These are phyloP conservation scores for Brevimyrus niger DNA, from an alignment of 2,113 vertebrate genomes.

Conservation along the genomic window DNA sequence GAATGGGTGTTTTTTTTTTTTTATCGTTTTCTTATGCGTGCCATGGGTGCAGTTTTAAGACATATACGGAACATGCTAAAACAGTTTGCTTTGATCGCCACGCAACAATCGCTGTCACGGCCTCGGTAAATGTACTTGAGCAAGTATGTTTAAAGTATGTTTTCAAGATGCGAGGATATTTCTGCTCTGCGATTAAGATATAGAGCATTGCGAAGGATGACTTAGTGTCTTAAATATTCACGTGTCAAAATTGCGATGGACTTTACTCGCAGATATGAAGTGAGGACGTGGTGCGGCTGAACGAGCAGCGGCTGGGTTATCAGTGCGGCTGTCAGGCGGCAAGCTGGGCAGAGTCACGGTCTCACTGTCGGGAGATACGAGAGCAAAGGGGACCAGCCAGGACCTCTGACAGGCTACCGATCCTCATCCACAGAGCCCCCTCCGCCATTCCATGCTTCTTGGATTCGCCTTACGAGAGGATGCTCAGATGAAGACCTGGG, in stretches of 20 bases:
- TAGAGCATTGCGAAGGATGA: background rate
- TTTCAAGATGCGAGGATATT: background rate
- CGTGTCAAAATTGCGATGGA: background rate
- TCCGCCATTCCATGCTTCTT: background rate
- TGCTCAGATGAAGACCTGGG: background rate
- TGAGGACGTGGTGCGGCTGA: background rate
- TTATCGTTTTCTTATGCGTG: conserved; percentile 4
- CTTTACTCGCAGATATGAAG: background rate
- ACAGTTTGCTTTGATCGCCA: background rate
- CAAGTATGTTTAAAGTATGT: background rate
- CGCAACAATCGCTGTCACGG: background rate
- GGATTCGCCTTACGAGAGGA: background rate
- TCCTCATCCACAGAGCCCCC: background rate
- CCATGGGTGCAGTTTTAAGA: conserved; percentile 1
- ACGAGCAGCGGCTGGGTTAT: background rate
- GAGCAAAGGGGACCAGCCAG: background rate
- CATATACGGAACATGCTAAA: background rate
- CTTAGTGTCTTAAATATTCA: background rate
- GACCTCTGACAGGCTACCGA: background rate
- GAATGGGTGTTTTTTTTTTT: background rate
- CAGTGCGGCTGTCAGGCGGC: background rate
- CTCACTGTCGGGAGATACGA: background rate
- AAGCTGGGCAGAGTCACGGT: background rate
- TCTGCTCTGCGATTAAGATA: background rate
- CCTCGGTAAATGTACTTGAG: background rate